Conservation (phyloP, 2,113 vertebrate genomes). For the Daboia siamensis region DNA sequence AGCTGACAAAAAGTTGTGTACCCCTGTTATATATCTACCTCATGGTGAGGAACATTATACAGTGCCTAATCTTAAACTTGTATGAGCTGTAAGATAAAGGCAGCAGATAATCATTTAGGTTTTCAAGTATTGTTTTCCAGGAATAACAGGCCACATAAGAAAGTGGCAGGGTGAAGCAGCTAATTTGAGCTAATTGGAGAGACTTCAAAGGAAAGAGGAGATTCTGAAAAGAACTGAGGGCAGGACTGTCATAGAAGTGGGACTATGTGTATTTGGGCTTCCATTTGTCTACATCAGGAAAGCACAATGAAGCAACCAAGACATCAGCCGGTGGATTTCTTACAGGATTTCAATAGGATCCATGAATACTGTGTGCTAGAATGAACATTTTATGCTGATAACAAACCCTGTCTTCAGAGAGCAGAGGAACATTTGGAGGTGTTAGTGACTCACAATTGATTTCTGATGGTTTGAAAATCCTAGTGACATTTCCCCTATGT, state of each 20-base stretch:
- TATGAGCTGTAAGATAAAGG: neutral
- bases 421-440: neutral
- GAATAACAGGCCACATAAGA: neutral
- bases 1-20: neutral
- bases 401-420: rapidly evolving
- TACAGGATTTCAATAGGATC: neutral
- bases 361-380: neutral
- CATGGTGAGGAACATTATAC: neutral
- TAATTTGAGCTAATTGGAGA: neutral
- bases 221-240: neutral
- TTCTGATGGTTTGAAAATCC: conserved; percentile 18
- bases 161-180: neutral
- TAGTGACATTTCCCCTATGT: neutral
- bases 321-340: neutral
- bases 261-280: neutral
- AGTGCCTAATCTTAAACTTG: neutral
- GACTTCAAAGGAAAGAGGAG: neutral
- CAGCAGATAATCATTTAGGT: neutral
- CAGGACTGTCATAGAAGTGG: neutral
- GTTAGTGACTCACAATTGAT: neutral
- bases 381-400: neutral
- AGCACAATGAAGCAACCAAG: neutral
- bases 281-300: neutral
- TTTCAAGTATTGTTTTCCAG: neutral
- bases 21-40: neutral